Percentiles rank a stretch among this genome's conserved stretches.
phyloP scores from a whole-genome alignment of 2,797 vertebrate species.

The Peromyscus eremicus region DNA sequence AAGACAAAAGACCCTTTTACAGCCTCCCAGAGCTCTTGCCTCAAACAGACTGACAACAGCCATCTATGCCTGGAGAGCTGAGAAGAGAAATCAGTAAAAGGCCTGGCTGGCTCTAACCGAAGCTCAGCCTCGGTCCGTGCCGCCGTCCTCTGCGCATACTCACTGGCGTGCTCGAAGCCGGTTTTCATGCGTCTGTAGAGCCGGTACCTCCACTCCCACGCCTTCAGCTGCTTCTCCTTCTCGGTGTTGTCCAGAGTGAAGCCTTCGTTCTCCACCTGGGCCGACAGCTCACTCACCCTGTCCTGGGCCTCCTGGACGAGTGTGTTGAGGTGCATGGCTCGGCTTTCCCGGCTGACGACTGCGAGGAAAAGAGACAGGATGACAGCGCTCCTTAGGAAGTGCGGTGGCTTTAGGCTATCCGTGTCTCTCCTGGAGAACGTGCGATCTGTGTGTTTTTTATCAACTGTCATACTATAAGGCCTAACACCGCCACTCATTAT shows the following conservation, averaged over 20 bases:
- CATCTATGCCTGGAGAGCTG: slow-evolving; percentile 58
- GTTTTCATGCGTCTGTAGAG: slow-evolving; percentile 96
- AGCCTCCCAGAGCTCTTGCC: slow-evolving; percentile 51
- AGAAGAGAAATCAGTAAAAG: slow-evolving; percentile 16
- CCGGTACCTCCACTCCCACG: slow-evolving; percentile 96
- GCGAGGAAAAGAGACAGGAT: slow-evolving; percentile 68
- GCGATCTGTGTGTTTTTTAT: not conserved
- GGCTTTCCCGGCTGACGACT: slow-evolving; percentile 94
- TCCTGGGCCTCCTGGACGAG: slow-evolving; percentile 95
- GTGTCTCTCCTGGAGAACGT: not conserved
- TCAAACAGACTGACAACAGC: slow-evolving; percentile 70
- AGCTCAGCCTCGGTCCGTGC: not conserved
- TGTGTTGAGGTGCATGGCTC: slow-evolving; percentile 90
- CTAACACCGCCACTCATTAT: not conserved
- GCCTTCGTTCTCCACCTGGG: slow-evolving; percentile 91
- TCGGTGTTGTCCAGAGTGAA: slow-evolving; percentile 92
- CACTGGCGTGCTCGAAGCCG: slow-evolving; percentile 95
- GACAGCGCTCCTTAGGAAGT: not conserved
- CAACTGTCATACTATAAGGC: not conserved
- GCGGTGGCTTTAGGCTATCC: not conserved
- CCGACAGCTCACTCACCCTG: slow-evolving; percentile 91
- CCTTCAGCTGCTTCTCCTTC: slow-evolving; percentile 93
- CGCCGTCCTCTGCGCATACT: slow-evolving; percentile 84
- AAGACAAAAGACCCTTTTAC: slow-evolving; percentile 78
- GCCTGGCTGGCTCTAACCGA: slow-evolving; percentile 43